Conservation (phyloP, 2,888 invertebrate species). For the Caenorhabditis virilis region DNA sequence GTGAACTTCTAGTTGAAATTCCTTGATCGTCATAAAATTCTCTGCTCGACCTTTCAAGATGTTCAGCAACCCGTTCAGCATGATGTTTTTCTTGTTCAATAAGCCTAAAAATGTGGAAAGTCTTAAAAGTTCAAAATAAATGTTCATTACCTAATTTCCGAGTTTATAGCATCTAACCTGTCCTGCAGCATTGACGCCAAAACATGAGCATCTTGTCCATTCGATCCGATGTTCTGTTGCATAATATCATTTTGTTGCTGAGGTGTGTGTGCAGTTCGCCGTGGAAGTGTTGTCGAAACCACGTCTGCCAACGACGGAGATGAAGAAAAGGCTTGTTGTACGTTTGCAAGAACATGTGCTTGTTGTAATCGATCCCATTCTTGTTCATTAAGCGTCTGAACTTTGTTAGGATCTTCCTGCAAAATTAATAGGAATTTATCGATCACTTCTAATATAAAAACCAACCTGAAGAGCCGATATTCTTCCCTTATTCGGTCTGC, state of each 20-base stretch:
- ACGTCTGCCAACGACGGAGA: slow-evolving; percentile 51
- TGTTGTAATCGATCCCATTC: slow-evolving; percentile 95
- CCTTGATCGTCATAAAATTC: slow-evolving; percentile 43
- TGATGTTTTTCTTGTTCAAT: slow-evolving; percentile 85
- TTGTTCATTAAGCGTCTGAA: slow-evolving; percentile 72
- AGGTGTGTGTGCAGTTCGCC: slow-evolving; percentile 10
- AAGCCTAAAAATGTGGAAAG: slow-evolving; percentile 58
- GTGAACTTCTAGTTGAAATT: slow-evolving; percentile 46
- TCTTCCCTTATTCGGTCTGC: slow-evolving; percentile 65
- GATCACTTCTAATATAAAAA: not conserved
- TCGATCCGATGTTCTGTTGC: slow-evolving; percentile 6
- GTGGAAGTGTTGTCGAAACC: slow-evolving; percentile 29
- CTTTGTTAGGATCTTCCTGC: slow-evolving; percentile 68
- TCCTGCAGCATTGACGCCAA: slow-evolving; percentile 98
- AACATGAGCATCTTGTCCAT: slow-evolving; percentile 89
- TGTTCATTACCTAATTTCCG: slow-evolving; percentile 80
- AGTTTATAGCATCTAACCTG: slow-evolving; percentile 98
- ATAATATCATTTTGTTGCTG: slow-evolving; percentile 33
- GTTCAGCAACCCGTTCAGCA: slow-evolving; percentile 92
- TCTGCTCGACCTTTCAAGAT: slow-evolving; percentile 80
- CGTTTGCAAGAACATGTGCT: slow-evolving; percentile 83
- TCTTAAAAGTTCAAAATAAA: not conserved
- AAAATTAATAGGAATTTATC: slow-evolving; percentile 1
- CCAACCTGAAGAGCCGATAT: slow-evolving; percentile 54
- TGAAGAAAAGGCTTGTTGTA: slow-evolving; percentile 76